Conservation (phyloP, 2,888 invertebrate genomes). For the Pachymerium ferrugineum region DNA sequence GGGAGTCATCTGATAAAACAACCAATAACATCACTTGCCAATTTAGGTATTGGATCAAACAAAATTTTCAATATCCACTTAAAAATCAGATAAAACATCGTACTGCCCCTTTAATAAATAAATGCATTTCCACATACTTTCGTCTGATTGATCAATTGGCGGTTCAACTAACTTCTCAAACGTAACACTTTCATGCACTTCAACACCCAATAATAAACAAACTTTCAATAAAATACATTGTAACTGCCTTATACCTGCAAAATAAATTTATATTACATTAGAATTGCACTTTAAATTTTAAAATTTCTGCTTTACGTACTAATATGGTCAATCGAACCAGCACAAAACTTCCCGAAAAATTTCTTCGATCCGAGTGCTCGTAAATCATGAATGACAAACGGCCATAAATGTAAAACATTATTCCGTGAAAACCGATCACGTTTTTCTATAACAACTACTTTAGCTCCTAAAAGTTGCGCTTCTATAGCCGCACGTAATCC, state of each 20-base stretch:
- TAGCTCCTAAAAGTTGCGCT: slow-evolving; percentile 88
- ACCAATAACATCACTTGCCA: too few relatives aligned
- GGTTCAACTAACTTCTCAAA: slow-evolving; percentile 83
- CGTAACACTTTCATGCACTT: slow-evolving; percentile 86
- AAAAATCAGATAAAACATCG: too few relatives aligned
- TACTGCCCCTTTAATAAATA: too few relatives aligned
- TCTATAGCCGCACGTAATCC: slow-evolving; percentile 93
- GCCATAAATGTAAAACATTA: slow-evolving; percentile 97
- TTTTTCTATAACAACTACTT: slow-evolving; percentile 88
- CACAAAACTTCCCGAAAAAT: slow-evolving; percentile 98
- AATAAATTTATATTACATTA: neutral
- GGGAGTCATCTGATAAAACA: too few relatives aligned
- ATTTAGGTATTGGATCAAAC: too few relatives aligned
- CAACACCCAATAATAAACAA: slow-evolving; percentile 87
- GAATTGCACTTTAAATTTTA: neutral
- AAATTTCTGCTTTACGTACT: slow-evolving; percentile 54
- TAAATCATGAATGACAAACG: slow-evolving; percentile 93
- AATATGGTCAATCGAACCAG: slow-evolving; percentile 96
- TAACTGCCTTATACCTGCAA: slow-evolving; percentile 73
- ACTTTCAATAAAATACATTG: slow-evolving; percentile 95
- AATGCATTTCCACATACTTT: slow-evolving; percentile 52
- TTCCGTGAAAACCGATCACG: slow-evolving; percentile 90
- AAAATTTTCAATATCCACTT: too few relatives aligned
- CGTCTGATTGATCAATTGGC: slow-evolving; percentile 55
- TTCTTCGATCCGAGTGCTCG: slow-evolving; percentile 91